Base-by-base conservation (phyloP, 2,888 invertebrate species). In the Miltochrista miniata region DNA sequence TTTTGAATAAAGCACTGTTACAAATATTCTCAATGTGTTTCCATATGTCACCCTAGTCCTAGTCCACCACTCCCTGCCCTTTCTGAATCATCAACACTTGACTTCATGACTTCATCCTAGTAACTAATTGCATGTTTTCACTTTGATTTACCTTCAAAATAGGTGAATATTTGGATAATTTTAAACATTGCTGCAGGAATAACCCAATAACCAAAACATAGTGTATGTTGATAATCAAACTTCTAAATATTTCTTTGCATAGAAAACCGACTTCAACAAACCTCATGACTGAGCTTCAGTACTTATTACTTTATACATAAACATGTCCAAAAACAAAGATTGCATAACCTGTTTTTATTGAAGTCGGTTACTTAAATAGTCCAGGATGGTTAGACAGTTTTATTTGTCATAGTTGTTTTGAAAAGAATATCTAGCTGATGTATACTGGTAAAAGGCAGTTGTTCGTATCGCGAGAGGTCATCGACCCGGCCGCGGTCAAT, bases 1-100 rank as follows among this genome's bases (percentile, higher is more conserved):
- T 92, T 92, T 90, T 93, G 89, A 93, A 93, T 93, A 93, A 93
- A 93, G 93, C 93, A 92, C 93, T 93, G 93, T 93, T 92, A 93
- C 92, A 83, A 93, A 92, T 93, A 93, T 93, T 92, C 92, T 92
- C 93, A 93, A 93, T 93, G 93, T 93, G 93, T 93, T 93, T 93
- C 93, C 93, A 93, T 93, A 93, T 92, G 85, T 87, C 68, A 85
- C 88, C 87, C 84, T 74, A 74, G 71, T 77, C 87, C 84, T 74
- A 74, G 71, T 77, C 85, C 83, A 72, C 62, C 83, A 72, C 62
- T 77, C 73, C 83, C 79, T 76, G 70, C 72, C 79, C 75, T 70
- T 65, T 65, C 61, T 59, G 59, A 64, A 65, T 63, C 63, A 64
- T 58, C 59, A 59, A 64, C 49, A 62, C 64, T 60, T 64, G 61